Conservation (phyloP, 1,140 invertebrate species). For the Drosophila punjabiensis region DNA sequence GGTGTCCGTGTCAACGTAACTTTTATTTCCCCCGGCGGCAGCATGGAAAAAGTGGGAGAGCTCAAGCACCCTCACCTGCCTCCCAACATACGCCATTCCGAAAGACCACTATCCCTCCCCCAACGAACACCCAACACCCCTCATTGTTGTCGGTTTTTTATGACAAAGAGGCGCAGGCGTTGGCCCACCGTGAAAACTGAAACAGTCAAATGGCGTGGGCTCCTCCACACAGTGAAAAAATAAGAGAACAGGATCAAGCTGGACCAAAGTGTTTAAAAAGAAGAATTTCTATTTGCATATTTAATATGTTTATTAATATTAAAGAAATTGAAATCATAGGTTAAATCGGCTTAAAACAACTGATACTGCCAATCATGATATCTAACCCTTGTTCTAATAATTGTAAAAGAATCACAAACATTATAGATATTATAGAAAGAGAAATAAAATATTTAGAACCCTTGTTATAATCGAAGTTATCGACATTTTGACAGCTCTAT, state of each 20-base stretch:
- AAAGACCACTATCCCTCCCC: slow-evolving; percentile 14
- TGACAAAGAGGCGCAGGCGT: slow-evolving; percentile 57
- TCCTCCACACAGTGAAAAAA: slow-evolving; percentile 21
- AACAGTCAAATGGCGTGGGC: slow-evolving; percentile 69
- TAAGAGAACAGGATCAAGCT: not conserved
- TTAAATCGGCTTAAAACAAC: not conserved
- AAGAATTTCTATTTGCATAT: not conserved
- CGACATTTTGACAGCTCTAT: not conserved
- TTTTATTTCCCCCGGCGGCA: slow-evolving; percentile 77
- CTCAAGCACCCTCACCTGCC: slow-evolving; percentile 44
- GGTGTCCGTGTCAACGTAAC: slow-evolving; percentile 80
- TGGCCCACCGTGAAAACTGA: slow-evolving; percentile 62
- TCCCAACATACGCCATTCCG: not conserved
- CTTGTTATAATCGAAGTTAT: not conserved
- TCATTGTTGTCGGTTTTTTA: slow-evolving; percentile 77
- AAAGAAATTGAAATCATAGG: not conserved
- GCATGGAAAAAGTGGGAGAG: slow-evolving; percentile 35
- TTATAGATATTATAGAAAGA: not conserved
- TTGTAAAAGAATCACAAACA: not conserved
- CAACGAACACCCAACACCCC: slow-evolving; percentile 21
- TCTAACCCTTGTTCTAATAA: not conserved
- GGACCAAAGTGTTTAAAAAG: too few species aligned
- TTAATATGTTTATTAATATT: not conserved
- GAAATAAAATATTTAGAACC: not conserved
- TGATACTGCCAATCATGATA: not conserved